phyloP scores from a whole-genome alignment of 1,140 invertebrate genomes.

The fruit fly (Drosophila melanogaster) region DNA sequence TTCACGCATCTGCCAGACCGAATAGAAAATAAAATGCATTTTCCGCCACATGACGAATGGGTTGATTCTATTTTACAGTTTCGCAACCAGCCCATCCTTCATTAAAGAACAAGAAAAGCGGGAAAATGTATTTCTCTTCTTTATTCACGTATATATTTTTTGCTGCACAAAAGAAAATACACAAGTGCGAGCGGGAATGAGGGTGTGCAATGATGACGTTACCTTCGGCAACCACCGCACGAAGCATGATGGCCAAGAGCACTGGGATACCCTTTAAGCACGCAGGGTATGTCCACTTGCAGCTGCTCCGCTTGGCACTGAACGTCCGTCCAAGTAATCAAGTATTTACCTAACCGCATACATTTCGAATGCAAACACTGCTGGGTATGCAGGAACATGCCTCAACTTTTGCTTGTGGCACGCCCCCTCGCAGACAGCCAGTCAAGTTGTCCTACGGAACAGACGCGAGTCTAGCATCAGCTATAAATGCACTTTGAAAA shows the following conservation, averaged over 20 bases:
- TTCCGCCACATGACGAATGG: slow-evolving; percentile 79
- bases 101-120: slow-evolving; percentile 11
- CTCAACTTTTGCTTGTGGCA: slow-evolving; percentile 30
- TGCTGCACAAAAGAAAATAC: slow-evolving; percentile 7
- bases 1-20: slow-evolving; percentile 75
- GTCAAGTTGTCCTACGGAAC: slow-evolving; percentile 69
- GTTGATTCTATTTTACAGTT: slow-evolving; percentile 81
- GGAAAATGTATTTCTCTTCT: slow-evolving; percentile 43
- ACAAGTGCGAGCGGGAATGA: not conserved
- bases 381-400: slow-evolving; percentile 34
- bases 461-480: slow-evolving; percentile 13
- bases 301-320: too few species aligned
- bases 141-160: slow-evolving; percentile 10
- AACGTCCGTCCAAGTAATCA: not conserved
- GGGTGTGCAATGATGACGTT: slow-evolving; percentile 35
- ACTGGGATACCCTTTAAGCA: slow-evolving; percentile 18
- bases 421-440: slow-evolving; percentile 61
- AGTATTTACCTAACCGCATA: not conserved
- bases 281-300: not conserved
- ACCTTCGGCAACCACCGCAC: slow-evolving; percentile 37
- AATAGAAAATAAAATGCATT: slow-evolving; percentile 80
- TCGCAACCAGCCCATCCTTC: slow-evolving; percentile 26
- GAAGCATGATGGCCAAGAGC: slow-evolving; percentile 24
- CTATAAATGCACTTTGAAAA: slow-evolving; percentile 1
- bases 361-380: not conserved